These are phyloP conservation scores for Cettia cetti DNA, from an alignment of 2,113 vertebrate genomes.

Conservation along the genomic window DNA sequence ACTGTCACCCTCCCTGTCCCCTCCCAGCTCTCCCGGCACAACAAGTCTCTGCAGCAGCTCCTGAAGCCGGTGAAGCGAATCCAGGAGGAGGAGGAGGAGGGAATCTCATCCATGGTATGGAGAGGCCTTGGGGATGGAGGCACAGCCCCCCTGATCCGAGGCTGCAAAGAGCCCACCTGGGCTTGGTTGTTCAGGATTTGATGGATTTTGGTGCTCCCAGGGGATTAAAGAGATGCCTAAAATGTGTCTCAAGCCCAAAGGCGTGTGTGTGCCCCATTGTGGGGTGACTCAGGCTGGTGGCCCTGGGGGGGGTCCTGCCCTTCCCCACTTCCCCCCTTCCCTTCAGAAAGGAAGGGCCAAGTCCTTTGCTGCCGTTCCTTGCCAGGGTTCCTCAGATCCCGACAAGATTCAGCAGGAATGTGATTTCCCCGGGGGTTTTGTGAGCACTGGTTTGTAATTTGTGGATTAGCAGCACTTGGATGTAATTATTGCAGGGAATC, in stretches of 20 bases:
- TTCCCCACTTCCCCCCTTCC: not conserved
- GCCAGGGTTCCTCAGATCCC: not conserved
- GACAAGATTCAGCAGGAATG: not conserved
- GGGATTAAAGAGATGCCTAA: not conserved
- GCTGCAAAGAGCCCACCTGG: not conserved
- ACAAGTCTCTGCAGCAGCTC: constrained; percentile 86
- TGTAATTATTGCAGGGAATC: constrained; percentile 57
- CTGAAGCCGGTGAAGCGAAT: constrained; percentile 84
- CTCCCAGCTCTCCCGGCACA: constrained; percentile 89
- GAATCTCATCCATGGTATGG: constrained; percentile 94
- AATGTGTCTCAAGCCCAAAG: not conserved
- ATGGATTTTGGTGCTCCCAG: not conserved
- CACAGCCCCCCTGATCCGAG: not conserved
- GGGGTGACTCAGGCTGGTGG: not conserved
- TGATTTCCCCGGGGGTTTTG: constrained; percentile 38
- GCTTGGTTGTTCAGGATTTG: not conserved
- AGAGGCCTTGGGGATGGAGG: rapidly evolving
- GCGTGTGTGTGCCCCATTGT: rapidly evolving
- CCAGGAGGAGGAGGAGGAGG: constrained; percentile 91
- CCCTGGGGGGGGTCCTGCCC: not conserved
- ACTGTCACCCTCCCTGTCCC: not conserved
- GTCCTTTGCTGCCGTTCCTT: not conserved
- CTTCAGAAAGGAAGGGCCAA: not conserved
- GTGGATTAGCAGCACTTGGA: constrained; percentile 51
- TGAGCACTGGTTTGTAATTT: constrained; percentile 54